Conservation (phyloP, 1,140 invertebrate species). For the Drosophila arawakana region DNA sequence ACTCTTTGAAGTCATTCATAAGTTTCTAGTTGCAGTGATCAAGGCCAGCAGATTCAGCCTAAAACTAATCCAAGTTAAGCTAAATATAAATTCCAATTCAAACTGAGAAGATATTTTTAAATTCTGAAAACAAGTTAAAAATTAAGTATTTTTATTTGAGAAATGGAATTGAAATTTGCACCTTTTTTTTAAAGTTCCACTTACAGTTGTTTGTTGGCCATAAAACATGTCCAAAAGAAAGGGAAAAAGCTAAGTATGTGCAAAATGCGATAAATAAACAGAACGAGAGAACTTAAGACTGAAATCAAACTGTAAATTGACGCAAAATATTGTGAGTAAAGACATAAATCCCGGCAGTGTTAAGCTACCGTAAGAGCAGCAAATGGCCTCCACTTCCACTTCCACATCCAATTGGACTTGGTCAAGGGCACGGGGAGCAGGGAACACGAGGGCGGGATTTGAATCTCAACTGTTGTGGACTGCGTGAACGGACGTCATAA, state of each 20-base stretch:
- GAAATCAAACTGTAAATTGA: constrained; percentile 78
- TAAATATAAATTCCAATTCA: background rate
- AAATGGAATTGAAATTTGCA: background rate
- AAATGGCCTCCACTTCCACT: constrained; percentile 45
- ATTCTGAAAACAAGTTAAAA: background rate
- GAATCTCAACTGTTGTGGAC: constrained; percentile 30
- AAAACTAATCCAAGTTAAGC: background rate
- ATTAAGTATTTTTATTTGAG: background rate
- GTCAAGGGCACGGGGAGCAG: background rate
- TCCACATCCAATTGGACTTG: background rate
- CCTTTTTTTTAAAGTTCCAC: background rate
- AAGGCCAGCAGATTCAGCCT: constrained; percentile 7
- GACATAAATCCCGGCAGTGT: constrained; percentile 67
- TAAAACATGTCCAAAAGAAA: constrained; percentile 28
- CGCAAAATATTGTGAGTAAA: constrained; percentile 61
- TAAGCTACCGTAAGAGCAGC: constrained; percentile 51
- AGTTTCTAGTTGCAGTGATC: constrained; percentile 20
- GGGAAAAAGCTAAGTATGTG: constrained; percentile 54
- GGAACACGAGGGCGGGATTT: constrained; percentile 4
- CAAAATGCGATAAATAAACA: constrained; percentile 57
- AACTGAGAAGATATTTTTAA: background rate
- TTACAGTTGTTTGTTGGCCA: constrained; percentile 11
- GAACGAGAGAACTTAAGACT: constrained; percentile 52
- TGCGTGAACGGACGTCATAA: constrained; percentile 73
- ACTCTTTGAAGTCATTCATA: constrained; percentile 40